Evolutionary conservation across 2,888 invertebrate genomes (phyloP).

Genomic region (Machimus rusticus): DNA sequence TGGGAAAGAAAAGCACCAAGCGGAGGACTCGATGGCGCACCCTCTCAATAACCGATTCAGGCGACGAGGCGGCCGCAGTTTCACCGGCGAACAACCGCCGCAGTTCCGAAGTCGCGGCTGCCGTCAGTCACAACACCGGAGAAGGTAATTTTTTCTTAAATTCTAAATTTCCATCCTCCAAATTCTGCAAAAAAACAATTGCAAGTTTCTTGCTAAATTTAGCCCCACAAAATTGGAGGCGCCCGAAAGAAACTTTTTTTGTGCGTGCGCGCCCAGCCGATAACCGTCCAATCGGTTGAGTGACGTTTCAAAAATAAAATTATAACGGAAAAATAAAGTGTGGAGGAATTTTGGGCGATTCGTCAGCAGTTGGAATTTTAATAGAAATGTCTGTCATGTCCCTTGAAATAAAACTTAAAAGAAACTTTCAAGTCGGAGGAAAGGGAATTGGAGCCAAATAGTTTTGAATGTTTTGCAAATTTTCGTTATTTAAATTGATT

Average conservation of each 20-base stretch:
- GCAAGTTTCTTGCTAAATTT: not conserved
- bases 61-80: conserved; percentile 46
- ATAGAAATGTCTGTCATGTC: not conserved
- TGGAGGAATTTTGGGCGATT: not conserved
- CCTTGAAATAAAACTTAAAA: not conserved
- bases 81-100: not conserved
- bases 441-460: not conserved
- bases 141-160: not conserved
- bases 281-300: not conserved
- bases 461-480: not conserved
- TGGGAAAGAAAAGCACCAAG: conserved; percentile 68
- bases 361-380: not conserved
- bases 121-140: not conserved
- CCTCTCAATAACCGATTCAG: conserved; percentile 66
- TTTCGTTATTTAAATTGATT: not conserved
- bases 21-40: conserved; percentile 72
- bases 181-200: not conserved
- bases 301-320: not conserved
- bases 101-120: not conserved
- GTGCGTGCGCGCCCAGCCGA: not conserved
- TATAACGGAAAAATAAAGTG: not conserved
- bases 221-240: not conserved
- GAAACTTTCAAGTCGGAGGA: not conserved
- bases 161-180: not conserved
- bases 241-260: not conserved